A percentile compares a stretch with the other conserved stretches of the same genome.
Conservation (phyloP, 1,140 invertebrate genomes). For the Drosophila ercepeae region DNA sequence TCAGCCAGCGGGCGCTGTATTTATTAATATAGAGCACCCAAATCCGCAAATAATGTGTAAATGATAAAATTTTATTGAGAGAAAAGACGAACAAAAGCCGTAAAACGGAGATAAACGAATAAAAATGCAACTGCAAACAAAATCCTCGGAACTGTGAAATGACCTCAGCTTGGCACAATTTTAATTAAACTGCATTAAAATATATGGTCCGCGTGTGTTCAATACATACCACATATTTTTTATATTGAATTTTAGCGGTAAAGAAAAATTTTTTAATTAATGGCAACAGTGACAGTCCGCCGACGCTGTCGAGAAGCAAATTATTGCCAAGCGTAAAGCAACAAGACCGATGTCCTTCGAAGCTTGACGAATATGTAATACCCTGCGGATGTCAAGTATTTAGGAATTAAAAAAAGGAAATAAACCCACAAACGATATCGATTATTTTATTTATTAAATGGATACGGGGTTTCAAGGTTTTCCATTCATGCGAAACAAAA, state of each 20-base stretch:
- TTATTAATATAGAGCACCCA: slow-evolving; percentile 66
- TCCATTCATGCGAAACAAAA: not conserved
- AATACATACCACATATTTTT: slow-evolving; percentile 31
- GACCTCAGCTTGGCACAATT: slow-evolving; percentile 56
- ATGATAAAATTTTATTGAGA: slow-evolving; percentile 33
- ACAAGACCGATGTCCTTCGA: not conserved
- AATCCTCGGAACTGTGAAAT: slow-evolving; percentile 42
- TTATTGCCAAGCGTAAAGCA: slow-evolving; percentile 1
- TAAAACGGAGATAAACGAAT: slow-evolving; percentile 15
- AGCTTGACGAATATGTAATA: not conserved
- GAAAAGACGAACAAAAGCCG: not conserved
- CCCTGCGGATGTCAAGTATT: not conserved
- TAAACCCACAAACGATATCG: not conserved
- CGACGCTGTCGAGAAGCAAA: slow-evolving; percentile 4
- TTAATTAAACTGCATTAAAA: slow-evolving; percentile 74
- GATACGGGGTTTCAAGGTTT: not conserved
- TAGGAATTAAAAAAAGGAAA: not conserved
- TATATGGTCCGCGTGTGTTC: slow-evolving; percentile 35
- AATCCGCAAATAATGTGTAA: slow-evolving; percentile 70
- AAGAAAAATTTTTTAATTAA: slow-evolving; percentile 60
- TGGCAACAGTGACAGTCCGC: slow-evolving; percentile 29
- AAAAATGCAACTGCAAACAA: slow-evolving; percentile 33
- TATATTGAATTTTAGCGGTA: slow-evolving; percentile 39
- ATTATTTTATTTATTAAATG: not conserved
- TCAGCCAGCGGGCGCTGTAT: slow-evolving; percentile 41